Base-by-base conservation (phyloP, 2,113 vertebrate species). In the Chelonoidis abingdonii region DNA sequence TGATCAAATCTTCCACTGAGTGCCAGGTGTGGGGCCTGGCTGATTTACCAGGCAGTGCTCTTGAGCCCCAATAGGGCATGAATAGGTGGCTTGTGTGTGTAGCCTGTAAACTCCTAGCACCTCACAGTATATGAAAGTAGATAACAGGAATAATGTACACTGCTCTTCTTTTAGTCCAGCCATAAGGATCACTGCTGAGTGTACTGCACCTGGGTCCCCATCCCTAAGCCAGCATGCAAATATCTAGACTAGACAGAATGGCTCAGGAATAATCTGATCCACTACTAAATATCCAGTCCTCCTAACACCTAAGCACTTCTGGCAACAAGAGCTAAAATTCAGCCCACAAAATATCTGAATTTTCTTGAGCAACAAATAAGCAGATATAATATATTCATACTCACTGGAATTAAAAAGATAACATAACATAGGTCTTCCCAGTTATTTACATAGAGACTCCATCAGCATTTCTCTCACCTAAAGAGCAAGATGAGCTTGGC, bases 351-450 rank as follows among this genome's bases (percentile, higher is more conserved):
- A 41, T 14, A 54, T 13, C 38, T 11, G 29, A 41, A 0, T 1
- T 19, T 89, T 19, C 52, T 47, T 1, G 1, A 72, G 38, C 50
- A 52, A 24, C 4, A 72, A 31, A 41, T 19, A 75, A 86, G 3
- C 0, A 2, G 35, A 29, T 13, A 24, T 44, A 41, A 38, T 25
- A 41, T 29, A 44, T 31, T 72, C 21, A 72, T 49, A 44, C 7
- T 1, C 50, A 90, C 8, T 22, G 35, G 22, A 25, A 56, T 31
- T 44, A 19, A 72, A 69, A 93, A 81, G 44, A 84, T 83, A 14
- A 3, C 0, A 4, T 1, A 0, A 56, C 27, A 41, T 31, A 56
- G 8, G 3, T 27, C 84, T 83, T 72, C 0, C 25, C 19, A 25
- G 8, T 16, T 54, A 1, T 41, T 84, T 85, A 81, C 35, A n/a